Conservation (phyloP, 64 coral and sea anemone species). For the Montipora cactus region DNA sequence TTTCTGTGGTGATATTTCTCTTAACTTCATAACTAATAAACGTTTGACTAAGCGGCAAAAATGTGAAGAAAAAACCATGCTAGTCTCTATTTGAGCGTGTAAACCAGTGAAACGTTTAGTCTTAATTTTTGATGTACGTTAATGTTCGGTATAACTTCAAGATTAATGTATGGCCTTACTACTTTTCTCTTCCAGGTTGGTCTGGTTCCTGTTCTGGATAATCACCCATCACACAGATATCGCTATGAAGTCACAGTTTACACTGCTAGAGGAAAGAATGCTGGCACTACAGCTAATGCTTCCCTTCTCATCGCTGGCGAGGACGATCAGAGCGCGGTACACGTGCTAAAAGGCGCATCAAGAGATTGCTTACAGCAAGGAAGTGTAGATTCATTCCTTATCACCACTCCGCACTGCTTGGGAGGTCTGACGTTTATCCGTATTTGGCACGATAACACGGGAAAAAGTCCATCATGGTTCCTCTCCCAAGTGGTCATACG, state of each 20-base stretch:
- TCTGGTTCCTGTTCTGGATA: conserved; percentile 80
- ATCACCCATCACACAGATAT: conserved; percentile 64
- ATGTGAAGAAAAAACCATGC: too few relatives aligned
- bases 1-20: too few relatives aligned
- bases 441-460: conserved; percentile 97
- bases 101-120: too few relatives aligned
- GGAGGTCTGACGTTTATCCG: conserved; percentile 85
- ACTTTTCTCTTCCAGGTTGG: conserved; percentile 40
- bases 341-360: conserved; percentile 62
- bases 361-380: conserved; percentile 62
- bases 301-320: conserved; percentile 89
- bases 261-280: conserved; percentile 79
- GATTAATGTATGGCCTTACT: neutral
- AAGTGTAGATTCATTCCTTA: conserved; percentile 85
- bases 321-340: conserved; percentile 69
- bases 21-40: too few relatives aligned
- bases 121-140: too few relatives aligned
- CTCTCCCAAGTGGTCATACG: conserved; percentile 80
- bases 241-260: conserved; percentile 96
- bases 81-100: too few relatives aligned
- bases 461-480: conserved; percentile 77
- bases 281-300: conserved; percentile 79
- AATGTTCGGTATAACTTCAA: too few relatives aligned
- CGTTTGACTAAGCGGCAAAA: too few relatives aligned
- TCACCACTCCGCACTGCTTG: conserved; percentile 78